Base-by-base conservation (phyloP, 2,797 vertebrate species). In the Acanthurus tractus region DNA sequence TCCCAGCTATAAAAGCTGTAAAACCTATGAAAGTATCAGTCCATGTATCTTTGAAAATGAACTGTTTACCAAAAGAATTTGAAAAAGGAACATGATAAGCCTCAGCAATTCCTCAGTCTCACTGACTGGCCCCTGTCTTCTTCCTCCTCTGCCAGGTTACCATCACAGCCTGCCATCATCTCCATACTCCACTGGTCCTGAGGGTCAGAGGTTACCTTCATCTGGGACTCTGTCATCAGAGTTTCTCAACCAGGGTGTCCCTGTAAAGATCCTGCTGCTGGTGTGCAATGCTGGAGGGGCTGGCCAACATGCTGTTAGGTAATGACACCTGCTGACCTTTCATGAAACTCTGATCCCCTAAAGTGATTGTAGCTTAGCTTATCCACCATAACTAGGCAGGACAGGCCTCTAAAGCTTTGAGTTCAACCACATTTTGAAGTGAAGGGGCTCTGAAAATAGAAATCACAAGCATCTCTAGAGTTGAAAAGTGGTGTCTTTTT, bases 111-210 rank as follows among this genome's bases (percentile, higher is more conserved):
- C 44, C 45, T 4, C 55, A 38, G 5, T n/a, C 54, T 63, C n/a
- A 63, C 29, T 72, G 1, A 38, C 34, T 18, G 11, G 44, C 11
- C 42, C 14, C 14, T 23, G 46, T 82, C 18, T 76, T 56, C 22
- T 69, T 70, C 22, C 36, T 81, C 52, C 29, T 73, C 12, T 71
- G 20, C 45, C 86, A 97, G 97, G 96, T 73, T 95, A 94, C 73
- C 96, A 96, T 65, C 95, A 96, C 92, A 97, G 96, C 92, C 93
- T 97, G 50, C 96, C 96, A 0, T 90, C 95, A 0, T 96, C 96
- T 12, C 96, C 96, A 0, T 95, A 94, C 38, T 84, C 80, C 38
- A 84, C 94, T 0, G 95, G 90, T 34, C 87, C 92, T 0, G 95
- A 95, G 50, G 94, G 91, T 66, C 94, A 94, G 29, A 92, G 89